Evolutionary conservation across 1,140 invertebrate species (phyloP).

Genomic region (Lepidostoma basale): DNA sequence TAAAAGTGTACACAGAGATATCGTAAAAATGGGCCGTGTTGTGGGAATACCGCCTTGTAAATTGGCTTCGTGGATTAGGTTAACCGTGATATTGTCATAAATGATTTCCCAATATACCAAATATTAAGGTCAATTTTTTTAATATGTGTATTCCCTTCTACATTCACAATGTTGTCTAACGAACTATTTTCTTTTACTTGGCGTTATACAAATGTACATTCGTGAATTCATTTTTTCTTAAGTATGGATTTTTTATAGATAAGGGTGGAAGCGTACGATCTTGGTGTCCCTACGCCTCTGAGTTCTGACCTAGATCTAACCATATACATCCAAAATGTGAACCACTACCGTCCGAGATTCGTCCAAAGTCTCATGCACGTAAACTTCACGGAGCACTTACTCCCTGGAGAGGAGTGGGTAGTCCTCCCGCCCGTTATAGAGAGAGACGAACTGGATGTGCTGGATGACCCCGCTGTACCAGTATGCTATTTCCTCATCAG

Average conservation of each 20-base stretch:
- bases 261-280: constrained; percentile 87
- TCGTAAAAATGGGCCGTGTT: no score
- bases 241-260: constrained; percentile 72
- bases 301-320: constrained; percentile 87
- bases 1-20: no score
- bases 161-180: no score
- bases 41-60: no score
- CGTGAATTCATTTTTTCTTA: no score
- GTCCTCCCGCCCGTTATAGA: constrained; percentile 84
- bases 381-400: constrained; percentile 83
- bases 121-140: no score
- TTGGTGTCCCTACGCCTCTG: constrained; percentile 82
- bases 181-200: no score
- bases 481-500: constrained; percentile 88
- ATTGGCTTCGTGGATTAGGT: no score
- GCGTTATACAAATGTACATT: no score
- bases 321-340: constrained; percentile 88
- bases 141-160: no score
- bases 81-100: no score
- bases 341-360: constrained; percentile 89
- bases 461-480: constrained; percentile 74
- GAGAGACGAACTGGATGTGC: constrained; percentile 80
- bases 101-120: no score
- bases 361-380: constrained; percentile 71
- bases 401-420: constrained; percentile 69